Evolutionary conservation across 2,888 invertebrate species (phyloP), one percentile per base, ranked within the genome.

Genomic region (Mesorhabditis spiculigera): DNA sequence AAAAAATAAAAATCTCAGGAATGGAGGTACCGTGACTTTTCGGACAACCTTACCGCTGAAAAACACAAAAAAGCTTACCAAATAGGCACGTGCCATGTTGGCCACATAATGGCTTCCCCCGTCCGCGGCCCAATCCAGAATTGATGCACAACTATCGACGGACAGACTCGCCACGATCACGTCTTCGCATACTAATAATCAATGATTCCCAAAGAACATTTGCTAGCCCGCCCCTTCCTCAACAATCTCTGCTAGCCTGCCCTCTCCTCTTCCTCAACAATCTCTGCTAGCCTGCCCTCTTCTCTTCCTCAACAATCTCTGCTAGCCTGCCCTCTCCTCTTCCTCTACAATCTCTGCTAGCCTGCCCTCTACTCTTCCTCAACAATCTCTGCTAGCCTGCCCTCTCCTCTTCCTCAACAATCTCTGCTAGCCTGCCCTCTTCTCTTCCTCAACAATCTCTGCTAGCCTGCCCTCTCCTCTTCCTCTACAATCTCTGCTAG

Each of bases 61-160:
- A 28, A 28, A 28, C 28, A 28, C 28, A 28, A 28, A 28, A 28
- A 28, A 13, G 10, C 58, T 50, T n/a, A 50, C 58, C 58, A 50
- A 50, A 50, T 13, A 50, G 8, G 58, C 58, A 13, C 58, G 68
- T 5, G 79, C 75, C 63, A 73, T 93, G 10, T 92, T 90, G 84
- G 93, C 91, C 65, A 95, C 93, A 94, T 94, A 96, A 61, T 91
- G 91, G 13, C 93, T 93, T 68, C 95, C 95, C 87, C 95, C 93
- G 0, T 93, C 93, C 79, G 91, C 90, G 28, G 93, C 91, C 97
- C 96, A 97, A 61, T 85, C 91, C 76, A 95, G 90, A 74, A 95
- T 92, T 5, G 93, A 91, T 81, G 87, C 81, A 71, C 96, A 88
- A 63, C 92, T 93, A 76, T 95, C 95, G 75, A 93, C 87, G 1